A percentile compares a stretch with the other conserved stretches of the same genome.
Evolutionary conservation across 1,140 invertebrate genomes (phyloP).

Genomic region (Zophobas atratus): DNA sequence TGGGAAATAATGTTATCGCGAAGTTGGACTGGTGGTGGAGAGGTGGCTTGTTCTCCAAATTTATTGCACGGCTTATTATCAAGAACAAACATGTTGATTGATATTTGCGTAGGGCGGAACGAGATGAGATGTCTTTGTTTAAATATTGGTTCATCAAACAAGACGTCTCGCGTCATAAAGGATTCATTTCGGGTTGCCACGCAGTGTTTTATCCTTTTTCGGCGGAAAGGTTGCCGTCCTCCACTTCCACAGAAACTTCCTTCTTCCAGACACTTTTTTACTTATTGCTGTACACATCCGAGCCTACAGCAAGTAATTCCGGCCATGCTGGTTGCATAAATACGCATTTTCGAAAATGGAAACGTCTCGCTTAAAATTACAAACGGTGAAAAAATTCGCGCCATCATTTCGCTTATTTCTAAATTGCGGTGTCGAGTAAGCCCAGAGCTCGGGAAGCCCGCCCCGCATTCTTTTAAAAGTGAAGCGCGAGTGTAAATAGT

Average conservation of each 20-base stretch:
- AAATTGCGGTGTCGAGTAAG: too few relatives aligned
- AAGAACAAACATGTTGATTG: constrained; percentile 47
- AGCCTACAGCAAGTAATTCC: too few relatives aligned
- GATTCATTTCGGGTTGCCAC: constrained; percentile 42
- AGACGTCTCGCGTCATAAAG: constrained; percentile 43
- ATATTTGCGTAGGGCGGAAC: constrained; percentile 44
- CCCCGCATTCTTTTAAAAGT: constrained; percentile 28
- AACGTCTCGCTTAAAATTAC: too few relatives aligned
- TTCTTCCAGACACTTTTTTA: too few relatives aligned
- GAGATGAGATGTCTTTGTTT: constrained; percentile 47
- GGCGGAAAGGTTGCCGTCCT: too few relatives aligned
- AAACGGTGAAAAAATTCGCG: too few relatives aligned
- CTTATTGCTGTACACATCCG: too few relatives aligned
- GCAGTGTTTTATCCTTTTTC: constrained; percentile 25
- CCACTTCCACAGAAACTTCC: too few relatives aligned
- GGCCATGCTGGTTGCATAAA: too few relatives aligned
- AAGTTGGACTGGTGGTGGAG: constrained; percentile 4
- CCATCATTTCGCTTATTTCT: too few relatives aligned
- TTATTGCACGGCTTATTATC: constrained; percentile 45
- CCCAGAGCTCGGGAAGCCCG: background rate
- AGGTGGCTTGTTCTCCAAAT: constrained; percentile 17
- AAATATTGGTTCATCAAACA: constrained; percentile 48
- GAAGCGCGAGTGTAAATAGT: constrained; percentile 61
- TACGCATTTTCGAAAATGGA: too few relatives aligned
- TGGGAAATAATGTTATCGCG: constrained; percentile 47